Evolutionary conservation across 2,888 invertebrate genomes (phyloP).

Genomic region (Melanotus villosus): DNA sequence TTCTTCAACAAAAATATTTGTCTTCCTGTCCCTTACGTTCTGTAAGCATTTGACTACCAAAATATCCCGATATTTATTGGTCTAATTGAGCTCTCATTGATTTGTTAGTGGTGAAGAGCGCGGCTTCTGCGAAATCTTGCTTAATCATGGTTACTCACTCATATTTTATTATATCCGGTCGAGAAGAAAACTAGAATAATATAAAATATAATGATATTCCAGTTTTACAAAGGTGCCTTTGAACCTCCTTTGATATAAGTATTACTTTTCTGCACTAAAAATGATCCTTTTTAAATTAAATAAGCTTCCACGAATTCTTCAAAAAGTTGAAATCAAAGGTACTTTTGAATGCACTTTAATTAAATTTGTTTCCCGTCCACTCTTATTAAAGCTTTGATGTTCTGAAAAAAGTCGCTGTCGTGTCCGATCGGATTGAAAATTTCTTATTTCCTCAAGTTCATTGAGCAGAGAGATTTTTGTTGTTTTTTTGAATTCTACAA

Average conservation of each 20-base stretch:
- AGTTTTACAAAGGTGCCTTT: not conserved
- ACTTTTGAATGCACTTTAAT: not conserved
- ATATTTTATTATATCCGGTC: slow-evolving; percentile 21
- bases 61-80: slow-evolving; percentile 14
- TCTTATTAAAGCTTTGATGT: slow-evolving; percentile 1
- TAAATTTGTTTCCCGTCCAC: not conserved
- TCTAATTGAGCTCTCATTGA: slow-evolving; percentile 25
- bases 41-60: slow-evolving; percentile 4
- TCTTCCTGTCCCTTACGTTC: slow-evolving; percentile 2
- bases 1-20: slow-evolving; percentile 11
- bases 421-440: not conserved
- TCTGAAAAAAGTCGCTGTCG: not conserved
- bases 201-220: slow-evolving; percentile 9
- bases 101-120: slow-evolving; percentile 16
- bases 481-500: slow-evolving; percentile 37
- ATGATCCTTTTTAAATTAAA: no score
- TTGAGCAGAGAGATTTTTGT: not conserved
- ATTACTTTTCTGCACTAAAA: no score
- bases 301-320: not conserved
- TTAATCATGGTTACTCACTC: slow-evolving; percentile 31
- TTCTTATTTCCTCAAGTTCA: slow-evolving; percentile 4
- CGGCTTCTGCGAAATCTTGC: slow-evolving; percentile 6
- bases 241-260: no score
- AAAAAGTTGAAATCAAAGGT: not conserved
- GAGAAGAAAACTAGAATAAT: not conserved